Base-by-base conservation (phyloP, 2,797 vertebrate species). In the Acanthornis magna region DNA sequence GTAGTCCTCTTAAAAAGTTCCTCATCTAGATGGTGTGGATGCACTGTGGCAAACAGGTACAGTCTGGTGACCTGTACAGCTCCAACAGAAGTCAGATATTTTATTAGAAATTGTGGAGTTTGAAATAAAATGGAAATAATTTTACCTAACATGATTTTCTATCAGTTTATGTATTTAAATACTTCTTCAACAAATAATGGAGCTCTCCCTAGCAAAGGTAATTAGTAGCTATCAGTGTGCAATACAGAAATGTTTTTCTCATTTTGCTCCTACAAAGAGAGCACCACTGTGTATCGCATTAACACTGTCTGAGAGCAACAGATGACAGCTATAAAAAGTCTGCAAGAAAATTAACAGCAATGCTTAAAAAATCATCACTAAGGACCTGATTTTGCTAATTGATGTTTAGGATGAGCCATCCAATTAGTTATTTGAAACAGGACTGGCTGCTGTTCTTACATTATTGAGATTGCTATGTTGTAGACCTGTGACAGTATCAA, bases 171-270 rank as follows among this genome's bases (percentile, higher is more conserved):
- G 68, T 88, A 96, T 97, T 96, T 92, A 88, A 95, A 94, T 77
- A 93, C 67, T 97, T 92, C 85, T 97, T 92, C 85, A 95, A 93
- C 89, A 97, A 97, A 95, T 94, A 97, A 97, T 85, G 85, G 89
- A 97, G 92, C 96, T 97, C 90, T 94, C 89, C 91, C 76, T 83
- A 95, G 93, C 61, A 95, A 97, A 91, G 91, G 90, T 95, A 98
- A 98, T 98, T 97, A 98, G 96, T 95, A 96, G 96, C 97, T 97
- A 97, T 97, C 96, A 95, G 95, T 95, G 96, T 93, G 95, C 93
- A 96, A 96, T 93, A 96, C 4, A 81, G 93, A 97, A 97, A 97
- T 95, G 93, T 95, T 97, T 98, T 97, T 94, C 95, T 97, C 96
- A 95, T 97, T 98, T 97, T 96, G 83, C 85, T 86, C 80, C 62